Base-by-base conservation (phyloP, 1,140 invertebrate species). In the Plectrocnemia conspersa region DNA sequence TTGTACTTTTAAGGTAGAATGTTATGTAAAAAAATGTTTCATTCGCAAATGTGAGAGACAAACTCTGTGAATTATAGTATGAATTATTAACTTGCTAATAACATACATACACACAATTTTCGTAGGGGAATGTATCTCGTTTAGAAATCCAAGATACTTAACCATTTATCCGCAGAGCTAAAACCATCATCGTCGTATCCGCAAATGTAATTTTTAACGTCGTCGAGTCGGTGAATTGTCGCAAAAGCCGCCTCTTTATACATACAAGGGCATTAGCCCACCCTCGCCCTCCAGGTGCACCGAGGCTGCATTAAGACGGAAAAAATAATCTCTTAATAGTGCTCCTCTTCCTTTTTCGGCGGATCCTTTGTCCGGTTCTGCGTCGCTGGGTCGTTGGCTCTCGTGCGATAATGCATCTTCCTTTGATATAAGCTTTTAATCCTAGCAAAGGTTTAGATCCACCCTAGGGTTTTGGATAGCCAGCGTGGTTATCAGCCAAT, bases 261-360 rank as follows among this genome's bases (percentile, higher is more conserved):
- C 7, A 3, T 44, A 7, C 41, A 21, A 44, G 13, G 41, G 11
- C 3, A 19, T 44, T 13, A 3, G 22, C 41, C n/a, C n/a, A n/a
- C n/a, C 41, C 41, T 44, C 35, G 35, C 35, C 41, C 41, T 22
- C 19, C 7, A 19, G 22, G 19, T n/a, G 13, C 15, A 13, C 35
- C 7, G 6, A 44, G 4, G 11, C 11, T 24, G 4, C 22, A 44
- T 44, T 56, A 56, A 56, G 54, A 56, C 15, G 54, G 44, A 48
- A 50, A 50, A 44, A 56, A 50, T 56, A 56, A 56, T 56, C 54
- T 56, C 54, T 56, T 56, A 56, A 56, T 56, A 44, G 4, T 44
- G 41, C 41, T 55, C 25, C 23, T 55, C 32, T 48, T 24, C 45
- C 25, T 49, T 48, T 55, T 44, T 32, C 35, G 35, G 35, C 7